Conservation (phyloP, 2,888 invertebrate species). For the Thecophora atra region DNA sequence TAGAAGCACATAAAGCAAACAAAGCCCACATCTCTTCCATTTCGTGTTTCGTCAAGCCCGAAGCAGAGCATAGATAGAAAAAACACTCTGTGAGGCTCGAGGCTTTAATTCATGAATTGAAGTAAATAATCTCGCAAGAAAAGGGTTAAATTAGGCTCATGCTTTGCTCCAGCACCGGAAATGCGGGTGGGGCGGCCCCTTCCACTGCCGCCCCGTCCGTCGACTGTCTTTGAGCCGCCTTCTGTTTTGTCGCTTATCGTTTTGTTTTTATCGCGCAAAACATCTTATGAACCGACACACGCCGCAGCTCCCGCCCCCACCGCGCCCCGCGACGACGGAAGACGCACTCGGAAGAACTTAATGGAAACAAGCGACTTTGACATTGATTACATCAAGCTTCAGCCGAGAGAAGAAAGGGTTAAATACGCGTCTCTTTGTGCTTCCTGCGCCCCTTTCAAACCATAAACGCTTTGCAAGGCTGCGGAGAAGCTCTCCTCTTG, state of each 20-base stretch:
- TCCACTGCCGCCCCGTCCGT: neutral
- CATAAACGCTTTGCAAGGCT: constrained; percentile 28
- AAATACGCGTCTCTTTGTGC: neutral
- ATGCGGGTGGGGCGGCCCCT: constrained; percentile 12
- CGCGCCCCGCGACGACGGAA: neutral
- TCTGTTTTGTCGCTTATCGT: constrained; percentile 57
- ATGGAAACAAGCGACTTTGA: constrained; percentile 40
- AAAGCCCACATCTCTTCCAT: constrained; percentile 22
- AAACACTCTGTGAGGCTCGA: constrained; percentile 24
- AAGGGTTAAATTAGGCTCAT: constrained; percentile 46
- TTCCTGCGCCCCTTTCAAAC: constrained; percentile 18
- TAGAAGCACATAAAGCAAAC: constrained; percentile 16
- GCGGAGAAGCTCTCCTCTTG: constrained; percentile 33
- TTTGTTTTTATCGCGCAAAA: constrained; percentile 40
- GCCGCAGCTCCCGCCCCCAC: constrained; percentile 36
- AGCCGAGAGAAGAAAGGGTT: neutral
- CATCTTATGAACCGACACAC: constrained; percentile 42
- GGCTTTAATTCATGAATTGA: constrained; percentile 27
- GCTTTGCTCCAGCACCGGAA: constrained; percentile 9
- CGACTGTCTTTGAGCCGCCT: constrained; percentile 37
- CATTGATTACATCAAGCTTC: constrained; percentile 38
- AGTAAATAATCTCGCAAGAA: constrained; percentile 43
- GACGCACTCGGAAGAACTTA: constrained; percentile 42
- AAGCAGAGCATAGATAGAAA: neutral
- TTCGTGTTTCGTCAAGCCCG: constrained; percentile 1